Percentiles rank a stretch among this genome's conserved stretches.
phyloP scores from a whole-genome alignment of 2,113 vertebrate genomes.

The Pantherophis guttatus region DNA sequence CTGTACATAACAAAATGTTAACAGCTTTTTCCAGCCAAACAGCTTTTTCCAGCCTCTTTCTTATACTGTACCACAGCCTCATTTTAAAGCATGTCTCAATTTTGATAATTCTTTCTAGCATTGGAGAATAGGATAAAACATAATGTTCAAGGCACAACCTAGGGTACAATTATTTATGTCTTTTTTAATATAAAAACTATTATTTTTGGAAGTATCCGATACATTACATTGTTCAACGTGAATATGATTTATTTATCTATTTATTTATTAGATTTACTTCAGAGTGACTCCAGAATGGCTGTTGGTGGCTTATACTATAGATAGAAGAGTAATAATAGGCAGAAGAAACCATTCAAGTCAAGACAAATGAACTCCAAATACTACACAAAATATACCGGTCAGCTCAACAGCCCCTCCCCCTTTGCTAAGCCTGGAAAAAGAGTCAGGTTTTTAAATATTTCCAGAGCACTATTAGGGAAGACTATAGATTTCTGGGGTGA shows the following conservation, averaged over 20 bases:
- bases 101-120: background rate
- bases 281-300: background rate
- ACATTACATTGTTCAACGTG: background rate
- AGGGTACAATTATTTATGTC: background rate
- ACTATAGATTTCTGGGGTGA: background rate
- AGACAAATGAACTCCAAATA: background rate
- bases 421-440: background rate
- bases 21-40: background rate
- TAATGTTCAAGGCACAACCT: background rate
- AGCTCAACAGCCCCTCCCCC: background rate
- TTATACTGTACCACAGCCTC: background rate
- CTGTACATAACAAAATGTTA: background rate
- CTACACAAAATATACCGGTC: background rate
- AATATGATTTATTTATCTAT: background rate
- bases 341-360: background rate
- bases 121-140: background rate
- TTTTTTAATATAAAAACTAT: background rate
- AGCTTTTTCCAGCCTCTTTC: background rate
- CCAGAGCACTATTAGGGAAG: background rate
- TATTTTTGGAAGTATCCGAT: background rate
- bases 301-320: background rate
- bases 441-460: background rate
- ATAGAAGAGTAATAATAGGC: background rate
- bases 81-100: background rate
- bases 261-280: background rate